These are phyloP conservation scores for Drosophila littoralis DNA, from an alignment of 1,140 invertebrate species.

Conservation along the genomic window DNA sequence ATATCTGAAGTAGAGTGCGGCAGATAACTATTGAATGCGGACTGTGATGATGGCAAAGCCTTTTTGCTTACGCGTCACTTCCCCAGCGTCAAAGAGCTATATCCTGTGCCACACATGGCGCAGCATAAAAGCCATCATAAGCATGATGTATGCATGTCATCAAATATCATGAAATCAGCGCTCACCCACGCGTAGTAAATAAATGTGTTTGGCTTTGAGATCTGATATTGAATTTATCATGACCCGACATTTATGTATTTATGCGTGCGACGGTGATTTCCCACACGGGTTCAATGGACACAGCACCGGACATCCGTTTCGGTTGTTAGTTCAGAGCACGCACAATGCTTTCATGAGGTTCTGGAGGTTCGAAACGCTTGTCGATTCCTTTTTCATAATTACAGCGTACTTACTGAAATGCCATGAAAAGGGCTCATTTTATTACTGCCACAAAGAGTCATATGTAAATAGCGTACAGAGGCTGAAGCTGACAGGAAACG, in stretches of 20 bases:
- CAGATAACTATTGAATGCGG: slow-evolving; percentile 11
- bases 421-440: slow-evolving; percentile 46
- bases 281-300: slow-evolving; percentile 12
- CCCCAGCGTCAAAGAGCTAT: slow-evolving; percentile 65
- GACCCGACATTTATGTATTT: slow-evolving; percentile 11
- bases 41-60: slow-evolving; percentile 21
- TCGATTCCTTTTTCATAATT: slow-evolving; percentile 43
- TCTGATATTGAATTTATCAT: slow-evolving; percentile 59
- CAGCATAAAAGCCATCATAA: slow-evolving; percentile 55
- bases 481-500: slow-evolving; percentile 51
- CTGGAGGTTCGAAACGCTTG: background rate
- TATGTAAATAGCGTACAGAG: slow-evolving; percentile 49
- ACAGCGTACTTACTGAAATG: slow-evolving; percentile 59
- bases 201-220: slow-evolving; percentile 53
- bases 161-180: slow-evolving; percentile 46
- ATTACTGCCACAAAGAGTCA: slow-evolving; percentile 51
- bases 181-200: slow-evolving; percentile 21
- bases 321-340: slow-evolving; percentile 22
- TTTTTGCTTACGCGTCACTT: slow-evolving; percentile 52
- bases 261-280: slow-evolving; percentile 21
- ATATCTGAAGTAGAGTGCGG: slow-evolving; percentile 4
- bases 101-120: slow-evolving; percentile 54
- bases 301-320: slow-evolving; percentile 57
- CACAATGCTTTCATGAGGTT: slow-evolving; percentile 1
- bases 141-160: slow-evolving; percentile 56